Evolutionary conservation across 2,113 vertebrate genomes (phyloP), one percentile per base, ranked within the genome.

Genomic region (Morone chrysops): DNA sequence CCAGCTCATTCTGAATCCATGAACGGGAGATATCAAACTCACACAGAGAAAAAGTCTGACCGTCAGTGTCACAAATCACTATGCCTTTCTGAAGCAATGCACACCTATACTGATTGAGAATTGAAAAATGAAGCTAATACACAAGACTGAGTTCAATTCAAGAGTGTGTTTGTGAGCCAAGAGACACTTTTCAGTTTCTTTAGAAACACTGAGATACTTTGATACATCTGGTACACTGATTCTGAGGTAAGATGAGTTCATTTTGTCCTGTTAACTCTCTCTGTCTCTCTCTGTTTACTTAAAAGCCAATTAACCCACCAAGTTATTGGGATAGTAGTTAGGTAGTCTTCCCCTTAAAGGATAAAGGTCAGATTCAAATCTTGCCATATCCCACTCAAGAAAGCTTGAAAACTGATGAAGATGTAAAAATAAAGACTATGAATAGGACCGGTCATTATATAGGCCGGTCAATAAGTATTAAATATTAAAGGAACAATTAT

Each of bases 1-100:
- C 38, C 73, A 67, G 41, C 45, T 67, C 40, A 77, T 72, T 70
- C 41, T 73, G 12, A 81, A 54, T n/a, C 60, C 36, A 61, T 8
- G 2, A 41, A 51, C 47, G 45, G 18, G 5, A 56, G 25, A 66
- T 6, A 16, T 38, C 16, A 22, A 31, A 79, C 56, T 20, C 6
- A 20, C 10, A 74, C 2, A n/a, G 2, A 1, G 2, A 61, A 25
- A 11, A 31, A 57, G n/a, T 5, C 2, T 12, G 13, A 36, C 13
- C 31, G 1, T 54, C 6, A 54, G 7, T 66, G 14, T 38, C 13
- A 25, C 43, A 51, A 25, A 69, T 54, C 5, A 43, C 40, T 17
- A 31, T 31, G 51, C 22, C 31, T 63, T 47, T 5, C 16, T 2
- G 0, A 9, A 47, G 14, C 31, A 25, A 17, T 3, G 48, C 7